These are phyloP conservation scores for Hycleus cichorii DNA, from an alignment of 1,140 invertebrate species.

Conservation along the genomic window DNA sequence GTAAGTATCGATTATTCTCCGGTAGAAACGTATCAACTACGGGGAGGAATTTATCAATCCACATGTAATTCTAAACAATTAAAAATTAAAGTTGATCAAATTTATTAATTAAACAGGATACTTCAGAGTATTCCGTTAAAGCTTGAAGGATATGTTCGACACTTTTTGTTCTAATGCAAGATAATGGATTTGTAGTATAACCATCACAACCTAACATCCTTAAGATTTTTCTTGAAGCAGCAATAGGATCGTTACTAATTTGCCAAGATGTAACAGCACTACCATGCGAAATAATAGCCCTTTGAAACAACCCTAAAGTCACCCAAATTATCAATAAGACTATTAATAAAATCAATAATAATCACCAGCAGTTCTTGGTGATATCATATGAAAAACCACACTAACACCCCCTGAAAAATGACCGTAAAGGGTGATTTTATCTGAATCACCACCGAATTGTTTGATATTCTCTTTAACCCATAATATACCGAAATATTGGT, in stretches of 20 bases:
- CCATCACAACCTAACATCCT: constrained; percentile 46
- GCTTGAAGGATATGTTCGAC: constrained; percentile 49
- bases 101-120: constrained; percentile 26
- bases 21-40: constrained; percentile 51
- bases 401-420: constrained; percentile 58
- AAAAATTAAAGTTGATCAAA: constrained; percentile 5
- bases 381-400: constrained; percentile 52
- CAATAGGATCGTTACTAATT: constrained; percentile 43
- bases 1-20: constrained; percentile 48
- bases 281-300: constrained; percentile 64
- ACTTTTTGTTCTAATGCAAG: constrained; percentile 57
- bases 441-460: constrained; percentile 64
- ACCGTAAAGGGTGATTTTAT: constrained; percentile 61
- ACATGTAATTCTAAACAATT: constrained; percentile 39
- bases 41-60: constrained; percentile 48
- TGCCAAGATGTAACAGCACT: constrained; percentile 58
- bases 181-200: constrained; percentile 39
- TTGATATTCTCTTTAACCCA: constrained; percentile 66
- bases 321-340: background rate
- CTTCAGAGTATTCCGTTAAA: constrained; percentile 51
- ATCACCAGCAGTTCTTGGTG: constrained; percentile 51
- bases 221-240: constrained; percentile 52
- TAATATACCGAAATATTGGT: constrained; percentile 61
- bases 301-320: constrained; percentile 53
- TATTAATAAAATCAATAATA: background rate